Conservation (phyloP, 2,113 vertebrate genomes). For the Nicator chloris region DNA sequence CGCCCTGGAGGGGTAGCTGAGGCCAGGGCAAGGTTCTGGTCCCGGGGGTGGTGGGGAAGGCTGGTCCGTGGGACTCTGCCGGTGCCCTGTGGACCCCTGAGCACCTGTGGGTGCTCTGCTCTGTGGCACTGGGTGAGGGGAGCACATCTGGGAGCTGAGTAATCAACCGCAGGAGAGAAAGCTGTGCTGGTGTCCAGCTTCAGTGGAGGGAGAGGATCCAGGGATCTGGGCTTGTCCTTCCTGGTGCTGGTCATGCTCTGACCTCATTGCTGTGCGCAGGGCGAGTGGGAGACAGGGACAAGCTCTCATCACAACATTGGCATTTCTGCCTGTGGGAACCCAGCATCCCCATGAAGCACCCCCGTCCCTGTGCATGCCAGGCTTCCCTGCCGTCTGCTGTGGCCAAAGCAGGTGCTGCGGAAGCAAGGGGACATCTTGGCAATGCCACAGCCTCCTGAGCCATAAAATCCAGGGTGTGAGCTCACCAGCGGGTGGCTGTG, state of each 20-base stretch:
- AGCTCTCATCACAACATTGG: accelerated
- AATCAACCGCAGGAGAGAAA: background rate
- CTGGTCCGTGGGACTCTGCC: accelerated
- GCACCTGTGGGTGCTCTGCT: background rate
- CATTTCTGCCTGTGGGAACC: background rate
- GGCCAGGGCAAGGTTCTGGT: background rate
- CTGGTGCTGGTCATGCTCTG: accelerated
- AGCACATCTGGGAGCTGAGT: accelerated
- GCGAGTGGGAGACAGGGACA: background rate
- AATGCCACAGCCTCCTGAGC: background rate
- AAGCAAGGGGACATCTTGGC: background rate
- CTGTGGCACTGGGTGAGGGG: accelerated
- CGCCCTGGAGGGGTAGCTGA: accelerated
- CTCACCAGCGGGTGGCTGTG: background rate
- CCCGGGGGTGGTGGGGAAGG: accelerated
- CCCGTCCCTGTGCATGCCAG: accelerated
- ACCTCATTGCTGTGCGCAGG: accelerated
- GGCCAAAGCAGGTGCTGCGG: background rate
- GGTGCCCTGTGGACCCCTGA: background rate
- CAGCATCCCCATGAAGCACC: background rate
- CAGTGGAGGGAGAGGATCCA: no score
- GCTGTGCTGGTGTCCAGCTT: accelerated
- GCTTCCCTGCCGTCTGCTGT: background rate
- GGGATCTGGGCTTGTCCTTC: background rate
- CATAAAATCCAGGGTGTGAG: background rate